A percentile compares a stretch with the other conserved stretches of the same genome.
Evolutionary conservation across 2,113 vertebrate species (phyloP).

Genomic region (Zeus faber): DNA sequence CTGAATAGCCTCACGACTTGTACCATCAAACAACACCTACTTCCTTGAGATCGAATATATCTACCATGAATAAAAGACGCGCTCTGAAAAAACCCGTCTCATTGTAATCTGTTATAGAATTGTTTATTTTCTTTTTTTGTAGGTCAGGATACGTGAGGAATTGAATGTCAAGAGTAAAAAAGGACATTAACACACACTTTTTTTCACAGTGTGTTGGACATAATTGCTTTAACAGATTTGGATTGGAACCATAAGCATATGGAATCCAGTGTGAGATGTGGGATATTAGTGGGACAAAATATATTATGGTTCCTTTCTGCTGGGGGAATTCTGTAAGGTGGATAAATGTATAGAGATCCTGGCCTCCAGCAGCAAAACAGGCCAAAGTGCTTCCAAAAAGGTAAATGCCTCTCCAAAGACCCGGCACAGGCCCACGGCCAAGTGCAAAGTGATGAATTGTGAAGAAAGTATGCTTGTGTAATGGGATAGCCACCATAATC

Average conservation of each 20-base stretch:
- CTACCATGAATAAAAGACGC: slow-evolving; percentile 52
- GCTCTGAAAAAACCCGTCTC: slow-evolving; percentile 13
- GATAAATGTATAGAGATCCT: slow-evolving; percentile 36
- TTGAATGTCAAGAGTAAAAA: too few relatives aligned
- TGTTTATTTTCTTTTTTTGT: too few relatives aligned
- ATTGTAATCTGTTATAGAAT: neutral
- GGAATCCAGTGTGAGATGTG: too few relatives aligned
- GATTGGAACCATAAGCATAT: too few relatives aligned
- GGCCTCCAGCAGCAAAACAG: slow-evolving; percentile 16
- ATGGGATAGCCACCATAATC: slow-evolving; percentile 38
- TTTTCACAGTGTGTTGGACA: too few relatives aligned
- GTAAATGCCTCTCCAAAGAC: slow-evolving; percentile 21
- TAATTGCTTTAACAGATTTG: too few relatives aligned
- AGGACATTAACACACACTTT: too few relatives aligned
- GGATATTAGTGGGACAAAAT: slow-evolving; percentile 11
- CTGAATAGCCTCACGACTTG: slow-evolving; percentile 23
- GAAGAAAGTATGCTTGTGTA: slow-evolving; percentile 17
- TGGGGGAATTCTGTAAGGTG: slow-evolving; percentile 11
- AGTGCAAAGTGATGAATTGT: slow-evolving; percentile 22
- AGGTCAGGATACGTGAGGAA: too few relatives aligned
- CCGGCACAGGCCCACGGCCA: slow-evolving; percentile 26
- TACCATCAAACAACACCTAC: slow-evolving; percentile 23
- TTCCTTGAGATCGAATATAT: slow-evolving; percentile 24
- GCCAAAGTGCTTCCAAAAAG: slow-evolving; percentile 16
- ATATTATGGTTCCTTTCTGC: slow-evolving; percentile 28